Evolutionary conservation across 2,113 vertebrate genomes (phyloP).

Genomic region (Colinus virginianus): DNA sequence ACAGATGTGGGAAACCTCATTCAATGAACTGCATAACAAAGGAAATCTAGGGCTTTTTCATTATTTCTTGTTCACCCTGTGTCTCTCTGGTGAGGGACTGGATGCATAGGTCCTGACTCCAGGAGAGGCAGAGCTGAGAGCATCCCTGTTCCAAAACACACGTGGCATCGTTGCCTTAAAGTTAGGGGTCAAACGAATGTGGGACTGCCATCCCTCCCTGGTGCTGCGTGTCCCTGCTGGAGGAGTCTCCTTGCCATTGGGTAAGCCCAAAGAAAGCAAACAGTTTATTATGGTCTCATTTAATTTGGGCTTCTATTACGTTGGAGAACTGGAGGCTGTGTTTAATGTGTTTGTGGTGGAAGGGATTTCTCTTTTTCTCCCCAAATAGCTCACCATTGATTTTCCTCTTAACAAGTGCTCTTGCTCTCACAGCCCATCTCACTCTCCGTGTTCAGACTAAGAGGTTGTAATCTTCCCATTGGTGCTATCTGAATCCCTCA

Average conservation of each 20-base stretch:
- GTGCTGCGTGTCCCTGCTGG: background rate
- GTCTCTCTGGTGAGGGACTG: background rate
- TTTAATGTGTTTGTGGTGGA: constrained; percentile 51
- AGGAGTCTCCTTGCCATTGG: background rate
- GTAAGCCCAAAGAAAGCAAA: constrained; percentile 56
- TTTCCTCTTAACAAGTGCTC: constrained; percentile 48
- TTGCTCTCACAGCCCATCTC: background rate
- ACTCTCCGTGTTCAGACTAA: background rate
- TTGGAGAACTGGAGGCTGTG: constrained; percentile 14
- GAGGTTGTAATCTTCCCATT: background rate
- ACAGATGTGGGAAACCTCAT: constrained; percentile 67
- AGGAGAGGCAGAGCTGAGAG: background rate
- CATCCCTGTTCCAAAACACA: background rate
- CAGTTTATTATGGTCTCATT: constrained; percentile 53
- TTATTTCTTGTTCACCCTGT: constrained; percentile 39
- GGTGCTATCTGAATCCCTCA: constrained; percentile 27
- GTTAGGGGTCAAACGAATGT: background rate
- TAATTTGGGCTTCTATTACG: constrained; percentile 44
- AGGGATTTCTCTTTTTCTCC: background rate
- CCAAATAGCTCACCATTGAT: constrained; percentile 43
- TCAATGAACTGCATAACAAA: constrained; percentile 68
- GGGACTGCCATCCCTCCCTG: background rate
- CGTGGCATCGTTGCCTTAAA: background rate
- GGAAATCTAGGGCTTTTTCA: constrained; percentile 49
- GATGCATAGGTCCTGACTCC: background rate